Conservation (phyloP, 1,140 invertebrate genomes). For the Eubasilissa regina region DNA sequence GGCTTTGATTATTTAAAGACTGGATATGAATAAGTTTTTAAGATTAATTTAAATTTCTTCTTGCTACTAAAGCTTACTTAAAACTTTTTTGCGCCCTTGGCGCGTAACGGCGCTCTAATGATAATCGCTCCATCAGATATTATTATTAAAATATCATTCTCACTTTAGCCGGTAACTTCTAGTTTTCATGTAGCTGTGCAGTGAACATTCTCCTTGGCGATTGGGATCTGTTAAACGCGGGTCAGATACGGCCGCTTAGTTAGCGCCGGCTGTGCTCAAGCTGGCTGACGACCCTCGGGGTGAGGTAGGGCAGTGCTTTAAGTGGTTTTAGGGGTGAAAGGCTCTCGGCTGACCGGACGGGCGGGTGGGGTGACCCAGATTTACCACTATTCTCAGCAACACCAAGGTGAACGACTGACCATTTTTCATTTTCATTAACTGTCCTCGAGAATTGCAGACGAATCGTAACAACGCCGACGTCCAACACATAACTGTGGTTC, state of each 20-base stretch:
- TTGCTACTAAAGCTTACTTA: too few relatives aligned
- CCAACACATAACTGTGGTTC: not conserved
- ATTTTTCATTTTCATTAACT: slow-evolving; percentile 12
- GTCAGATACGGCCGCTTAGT: not conserved
- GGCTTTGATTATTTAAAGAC: too few relatives aligned
- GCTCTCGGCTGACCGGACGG: not conserved
- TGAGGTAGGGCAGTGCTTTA: not conserved
- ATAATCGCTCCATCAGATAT: too few relatives aligned
- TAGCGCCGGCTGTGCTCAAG: too few relatives aligned
- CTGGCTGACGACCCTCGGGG: not conserved
- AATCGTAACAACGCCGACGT: not conserved
- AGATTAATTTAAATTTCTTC: too few relatives aligned
- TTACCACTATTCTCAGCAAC: slow-evolving; percentile 4
- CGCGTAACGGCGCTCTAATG: too few relatives aligned
- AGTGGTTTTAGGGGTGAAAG: slow-evolving; percentile 14
- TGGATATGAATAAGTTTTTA: too few relatives aligned
- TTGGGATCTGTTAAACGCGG: not conserved
- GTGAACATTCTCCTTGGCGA: too few relatives aligned
- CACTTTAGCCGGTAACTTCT: too few relatives aligned
- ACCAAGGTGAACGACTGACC: slow-evolving; percentile 4
- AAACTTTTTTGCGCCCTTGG: too few relatives aligned
- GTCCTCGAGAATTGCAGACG: not conserved
- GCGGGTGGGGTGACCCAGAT: slow-evolving; percentile 9
- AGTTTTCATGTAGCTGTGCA: too few relatives aligned
- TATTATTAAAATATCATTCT: too few relatives aligned